Conservation (phyloP, 35 echinoderm and acorn worm genomes). For the Chiridota heheva region DNA sequence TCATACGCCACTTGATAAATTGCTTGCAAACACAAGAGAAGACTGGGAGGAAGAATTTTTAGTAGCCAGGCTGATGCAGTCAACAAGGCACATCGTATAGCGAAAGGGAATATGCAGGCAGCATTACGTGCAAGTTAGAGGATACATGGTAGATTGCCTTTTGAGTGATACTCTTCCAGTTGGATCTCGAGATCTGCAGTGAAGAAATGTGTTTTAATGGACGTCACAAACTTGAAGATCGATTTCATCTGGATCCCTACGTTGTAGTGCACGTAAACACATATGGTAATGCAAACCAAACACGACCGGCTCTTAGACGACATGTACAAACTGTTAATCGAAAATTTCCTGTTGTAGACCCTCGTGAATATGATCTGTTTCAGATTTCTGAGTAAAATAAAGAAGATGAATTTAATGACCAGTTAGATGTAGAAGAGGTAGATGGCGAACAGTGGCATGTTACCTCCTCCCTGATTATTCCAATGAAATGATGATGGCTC, state of each 20-base stretch:
- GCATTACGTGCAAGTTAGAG: background rate
- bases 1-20: background rate
- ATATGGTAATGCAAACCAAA: slow-evolving; percentile 5
- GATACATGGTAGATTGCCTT: background rate
- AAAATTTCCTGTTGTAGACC: background rate
- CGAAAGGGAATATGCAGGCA: background rate
- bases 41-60: slow-evolving; percentile 32
- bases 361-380: background rate
- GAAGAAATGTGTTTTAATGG: background rate
- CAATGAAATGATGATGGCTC: background rate
- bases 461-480: slow-evolving; percentile 3
- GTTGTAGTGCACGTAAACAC: slow-evolving; percentile 17
- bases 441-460: too few species aligned
- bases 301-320: background rate
- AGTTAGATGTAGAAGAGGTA: background rate
- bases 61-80: background rate
- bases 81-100: background rate
- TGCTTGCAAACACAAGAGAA: background rate
- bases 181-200: background rate
- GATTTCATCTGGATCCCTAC: slow-evolving; percentile 12
- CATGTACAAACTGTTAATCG: background rate
- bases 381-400: background rate
- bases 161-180: background rate
- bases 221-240: slow-evolving; percentile 18
- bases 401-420: background rate